phyloP scores from a whole-genome alignment of 1,140 invertebrate species.

The Cyrtorhinus lividipennis region DNA sequence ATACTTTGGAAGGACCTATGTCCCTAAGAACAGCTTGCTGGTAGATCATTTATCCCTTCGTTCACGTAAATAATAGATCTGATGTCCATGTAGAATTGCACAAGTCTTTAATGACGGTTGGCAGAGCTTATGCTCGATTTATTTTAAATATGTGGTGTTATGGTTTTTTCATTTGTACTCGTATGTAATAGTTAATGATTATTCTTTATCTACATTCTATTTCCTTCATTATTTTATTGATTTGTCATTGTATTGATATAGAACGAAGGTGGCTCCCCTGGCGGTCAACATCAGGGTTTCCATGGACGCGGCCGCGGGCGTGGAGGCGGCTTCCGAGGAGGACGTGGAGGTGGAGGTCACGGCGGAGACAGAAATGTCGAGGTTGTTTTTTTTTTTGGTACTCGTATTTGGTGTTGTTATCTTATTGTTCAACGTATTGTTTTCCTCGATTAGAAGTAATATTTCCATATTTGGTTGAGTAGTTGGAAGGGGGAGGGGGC shows the following conservation, averaged over 20 bases:
- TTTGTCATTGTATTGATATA: neutral
- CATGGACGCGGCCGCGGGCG: slow-evolving; percentile 27
- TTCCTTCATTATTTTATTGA: neutral
- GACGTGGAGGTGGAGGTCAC: slow-evolving; percentile 17
- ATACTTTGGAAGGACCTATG: too few relatives aligned
- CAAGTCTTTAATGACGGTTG: neutral
- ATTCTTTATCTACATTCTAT: neutral
- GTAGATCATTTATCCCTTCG: too few relatives aligned
- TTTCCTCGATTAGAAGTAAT: too few relatives aligned
- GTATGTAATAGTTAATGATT: too few relatives aligned
- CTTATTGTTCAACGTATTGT: too few relatives aligned
- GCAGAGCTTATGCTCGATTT: neutral
- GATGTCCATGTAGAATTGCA: neutral
- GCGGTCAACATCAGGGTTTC: slow-evolving; percentile 29
- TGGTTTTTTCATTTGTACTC: neutral
- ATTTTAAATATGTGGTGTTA: neutral
- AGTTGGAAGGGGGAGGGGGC: too few relatives aligned
- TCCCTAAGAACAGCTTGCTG: too few relatives aligned
- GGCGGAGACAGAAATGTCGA: slow-evolving; percentile 17
- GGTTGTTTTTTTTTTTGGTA: neutral
- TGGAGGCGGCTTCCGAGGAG: slow-evolving; percentile 29
- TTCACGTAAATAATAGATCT: too few relatives aligned
- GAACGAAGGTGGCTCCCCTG: neutral
- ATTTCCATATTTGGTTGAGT: too few relatives aligned
- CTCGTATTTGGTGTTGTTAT: neutral